Conservation (phyloP, 2,797 vertebrate genomes). For the Euphonia xanthogaster region DNA sequence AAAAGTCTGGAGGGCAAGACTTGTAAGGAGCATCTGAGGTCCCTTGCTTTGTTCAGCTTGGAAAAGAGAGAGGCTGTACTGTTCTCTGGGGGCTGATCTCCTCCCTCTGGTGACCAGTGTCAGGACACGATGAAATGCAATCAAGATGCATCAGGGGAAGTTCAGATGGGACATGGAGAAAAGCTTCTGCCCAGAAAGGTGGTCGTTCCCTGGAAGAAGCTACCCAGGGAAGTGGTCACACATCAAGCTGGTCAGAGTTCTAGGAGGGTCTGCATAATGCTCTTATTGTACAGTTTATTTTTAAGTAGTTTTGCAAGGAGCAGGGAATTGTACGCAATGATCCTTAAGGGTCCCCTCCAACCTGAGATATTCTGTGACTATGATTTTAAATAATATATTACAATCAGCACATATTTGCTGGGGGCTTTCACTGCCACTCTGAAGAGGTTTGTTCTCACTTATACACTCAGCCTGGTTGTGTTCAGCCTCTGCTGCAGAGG, state of each 20-base stretch:
- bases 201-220: rapidly evolving
- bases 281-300: rapidly evolving
- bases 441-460: rapidly evolving
- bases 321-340: neutral
- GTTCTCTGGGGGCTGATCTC: neutral
- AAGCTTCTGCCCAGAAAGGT: neutral
- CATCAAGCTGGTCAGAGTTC: too few species aligned
- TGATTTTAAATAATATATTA: neutral
- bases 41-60: neutral
- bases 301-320: neutral
- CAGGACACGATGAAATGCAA: rapidly evolving
- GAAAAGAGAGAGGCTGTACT: neutral
- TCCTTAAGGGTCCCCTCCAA: neutral
- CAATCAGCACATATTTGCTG: neutral
- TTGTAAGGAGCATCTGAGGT: neutral
- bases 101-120: neutral
- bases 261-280: neutral
- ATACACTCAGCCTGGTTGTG: neutral
- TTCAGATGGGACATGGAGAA: neutral
- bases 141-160: neutral
- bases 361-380: neutral
- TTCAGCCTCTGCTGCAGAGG: neutral
- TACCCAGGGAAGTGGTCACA: neutral
- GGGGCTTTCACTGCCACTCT: neutral
- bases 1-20: neutral